These are phyloP conservation scores for Tachypleus tridentatus DNA, from an alignment of 1,140 invertebrate genomes.

Conservation along the genomic window DNA sequence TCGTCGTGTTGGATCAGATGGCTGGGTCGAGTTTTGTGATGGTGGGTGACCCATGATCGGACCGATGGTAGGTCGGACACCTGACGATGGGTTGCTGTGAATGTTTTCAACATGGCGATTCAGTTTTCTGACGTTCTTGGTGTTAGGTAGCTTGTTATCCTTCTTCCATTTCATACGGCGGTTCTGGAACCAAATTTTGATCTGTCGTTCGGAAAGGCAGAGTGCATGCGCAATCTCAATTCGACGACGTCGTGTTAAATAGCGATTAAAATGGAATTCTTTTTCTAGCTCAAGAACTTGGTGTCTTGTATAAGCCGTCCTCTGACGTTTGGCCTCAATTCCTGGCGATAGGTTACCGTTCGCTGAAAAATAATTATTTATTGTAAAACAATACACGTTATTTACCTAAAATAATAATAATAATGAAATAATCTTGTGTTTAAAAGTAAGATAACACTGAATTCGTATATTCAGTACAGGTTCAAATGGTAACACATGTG, in stretches of 20 bases:
- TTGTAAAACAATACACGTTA: too few relatives aligned
- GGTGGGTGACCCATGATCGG: constrained; percentile 1
- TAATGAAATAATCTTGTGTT: too few relatives aligned
- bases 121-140: constrained; percentile 68
- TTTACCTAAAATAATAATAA: too few relatives aligned
- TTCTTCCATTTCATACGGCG: constrained; percentile 92
- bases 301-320: constrained; percentile 90
- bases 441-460: too few relatives aligned
- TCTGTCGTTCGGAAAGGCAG: constrained; percentile 87
- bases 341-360: constrained; percentile 15
- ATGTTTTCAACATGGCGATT: constrained; percentile 23
- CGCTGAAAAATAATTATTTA: constrained; percentile 2
- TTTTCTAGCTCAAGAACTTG: constrained; percentile 94
- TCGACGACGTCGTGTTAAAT: constrained; percentile 82
- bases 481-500: too few relatives aligned
- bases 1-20: constrained; percentile 3
- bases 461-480: too few relatives aligned
- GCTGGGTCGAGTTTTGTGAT: constrained; percentile 8
- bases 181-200: constrained; percentile 93
- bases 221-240: constrained; percentile 96
- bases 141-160: constrained; percentile 93
- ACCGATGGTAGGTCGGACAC: constrained; percentile 2
- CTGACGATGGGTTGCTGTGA: constrained; percentile 20
- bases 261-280: constrained; percentile 90
- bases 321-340: constrained; percentile 87